A percentile compares a stretch with the other conserved stretches of the same genome.
These are phyloP conservation scores for Orgyia antiqua DNA, from an alignment of 2,888 invertebrate species.

Conservation along the genomic window DNA sequence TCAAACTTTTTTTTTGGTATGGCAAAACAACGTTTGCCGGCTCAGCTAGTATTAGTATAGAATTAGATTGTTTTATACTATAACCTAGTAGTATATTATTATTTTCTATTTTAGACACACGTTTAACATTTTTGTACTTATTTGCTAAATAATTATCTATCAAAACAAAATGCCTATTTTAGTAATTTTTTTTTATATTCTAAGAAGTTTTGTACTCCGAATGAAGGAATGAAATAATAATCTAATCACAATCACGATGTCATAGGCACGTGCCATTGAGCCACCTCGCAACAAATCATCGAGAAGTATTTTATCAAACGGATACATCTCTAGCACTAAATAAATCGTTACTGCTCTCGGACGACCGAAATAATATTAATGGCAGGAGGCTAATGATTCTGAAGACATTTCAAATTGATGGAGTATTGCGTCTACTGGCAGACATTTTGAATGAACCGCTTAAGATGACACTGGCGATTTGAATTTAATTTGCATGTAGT, in stretches of 20 bases:
- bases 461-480: constrained; percentile 40
- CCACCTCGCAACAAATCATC: constrained; percentile 60
- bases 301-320: constrained; percentile 58
- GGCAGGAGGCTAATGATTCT: constrained; percentile 59
- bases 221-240: constrained; percentile 23
- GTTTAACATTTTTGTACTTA: no score
- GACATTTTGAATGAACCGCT: constrained; percentile 34
- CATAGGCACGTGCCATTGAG: constrained; percentile 51
- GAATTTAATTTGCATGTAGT: constrained; percentile 34
- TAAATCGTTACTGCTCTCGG: constrained; percentile 55
- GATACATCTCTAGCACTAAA: constrained; percentile 65
- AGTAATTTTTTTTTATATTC: no score
- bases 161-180: no score
- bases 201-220: no score
- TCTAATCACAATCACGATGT: constrained; percentile 14
- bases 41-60: no score
- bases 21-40: no score
- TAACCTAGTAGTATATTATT: no score
- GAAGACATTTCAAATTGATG: constrained; percentile 61
- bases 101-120: no score
- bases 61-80: no score
- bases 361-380: constrained; percentile 60
- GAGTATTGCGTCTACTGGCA: constrained; percentile 36
- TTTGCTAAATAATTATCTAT: no score
- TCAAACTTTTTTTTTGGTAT: no score